Percentiles rank a stretch among this genome's conserved stretches.
These are phyloP conservation scores for Cnemophilus loriae DNA, from an alignment of 2,113 vertebrate species.

Conservation along the genomic window DNA sequence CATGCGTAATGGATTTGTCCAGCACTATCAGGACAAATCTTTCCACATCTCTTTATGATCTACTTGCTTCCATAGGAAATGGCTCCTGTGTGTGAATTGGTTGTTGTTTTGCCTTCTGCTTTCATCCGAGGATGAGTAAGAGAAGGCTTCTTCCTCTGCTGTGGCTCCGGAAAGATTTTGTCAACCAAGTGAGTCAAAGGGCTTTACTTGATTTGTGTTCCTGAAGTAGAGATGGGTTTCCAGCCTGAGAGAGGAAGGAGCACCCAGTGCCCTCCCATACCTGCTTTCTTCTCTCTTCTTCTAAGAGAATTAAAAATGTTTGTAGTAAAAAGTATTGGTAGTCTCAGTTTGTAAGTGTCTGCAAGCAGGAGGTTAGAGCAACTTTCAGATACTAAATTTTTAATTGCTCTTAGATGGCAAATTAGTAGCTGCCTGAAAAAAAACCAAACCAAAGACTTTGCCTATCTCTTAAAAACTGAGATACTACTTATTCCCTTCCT, in stretches of 20 bases:
- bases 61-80: conserved; percentile 6
- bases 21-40: neutral
- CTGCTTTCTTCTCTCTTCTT: neutral
- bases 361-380: neutral
- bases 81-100: neutral
- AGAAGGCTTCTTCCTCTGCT: neutral
- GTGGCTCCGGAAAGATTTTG: neutral
- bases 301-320: neutral
- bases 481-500: neutral
- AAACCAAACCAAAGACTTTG: too few relatives aligned
- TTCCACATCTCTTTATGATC: neutral
- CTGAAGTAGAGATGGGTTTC: neutral
- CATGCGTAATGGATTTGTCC: neutral
- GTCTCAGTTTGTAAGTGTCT: neutral
- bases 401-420: neutral
- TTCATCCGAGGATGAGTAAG: neutral
- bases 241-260: neutral
- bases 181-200: neutral
- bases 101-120: neutral
- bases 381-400: neutral
- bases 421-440: neutral
- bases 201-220: neutral
- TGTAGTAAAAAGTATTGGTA: neutral
- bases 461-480: neutral
- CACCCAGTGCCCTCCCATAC: neutral